phyloP scores from a whole-genome alignment of 2,888 invertebrate genomes.

The Amblyteles armatorius region DNA sequence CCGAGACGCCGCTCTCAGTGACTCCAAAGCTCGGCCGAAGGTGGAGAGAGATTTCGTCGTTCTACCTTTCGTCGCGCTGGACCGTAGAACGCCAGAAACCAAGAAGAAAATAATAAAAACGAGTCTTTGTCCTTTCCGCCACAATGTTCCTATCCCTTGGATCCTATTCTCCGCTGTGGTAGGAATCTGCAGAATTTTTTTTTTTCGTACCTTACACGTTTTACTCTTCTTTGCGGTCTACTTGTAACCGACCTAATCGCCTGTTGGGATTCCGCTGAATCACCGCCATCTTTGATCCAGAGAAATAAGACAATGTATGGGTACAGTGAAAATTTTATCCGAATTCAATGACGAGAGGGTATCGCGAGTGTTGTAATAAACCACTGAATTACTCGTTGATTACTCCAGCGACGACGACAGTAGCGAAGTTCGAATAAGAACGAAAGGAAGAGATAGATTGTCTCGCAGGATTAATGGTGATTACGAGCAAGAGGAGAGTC shows the following conservation, averaged over 20 bases:
- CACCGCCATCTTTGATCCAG: background rate
- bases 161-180: constrained; percentile 8
- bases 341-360: constrained; percentile 21
- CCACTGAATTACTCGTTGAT: constrained; percentile 35
- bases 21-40: constrained; percentile 29
- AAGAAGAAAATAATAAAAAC: constrained; percentile 51
- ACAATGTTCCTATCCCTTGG: constrained; percentile 9
- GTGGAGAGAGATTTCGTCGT: constrained; percentile 46
- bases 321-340: background rate
- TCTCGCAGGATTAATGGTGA: constrained; percentile 49
- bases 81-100: constrained; percentile 44
- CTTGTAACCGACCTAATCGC: constrained; percentile 17
- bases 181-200: constrained; percentile 5
- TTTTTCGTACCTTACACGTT: constrained; percentile 8
- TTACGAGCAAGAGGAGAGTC: constrained; percentile 45
- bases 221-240: constrained; percentile 34
- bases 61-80: constrained; percentile 47
- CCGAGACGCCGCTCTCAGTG: constrained; percentile 26
- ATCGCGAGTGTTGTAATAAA: constrained; percentile 32
- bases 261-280: background rate
- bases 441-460: constrained; percentile 24
- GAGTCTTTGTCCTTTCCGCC: constrained; percentile 57
- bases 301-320: background rate
- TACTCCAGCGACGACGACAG: constrained; percentile 24
- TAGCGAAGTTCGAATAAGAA: constrained; percentile 31